phyloP scores from a whole-genome alignment of 92 coral and sea anemone genomes.

The Ricordea florida region DNA sequence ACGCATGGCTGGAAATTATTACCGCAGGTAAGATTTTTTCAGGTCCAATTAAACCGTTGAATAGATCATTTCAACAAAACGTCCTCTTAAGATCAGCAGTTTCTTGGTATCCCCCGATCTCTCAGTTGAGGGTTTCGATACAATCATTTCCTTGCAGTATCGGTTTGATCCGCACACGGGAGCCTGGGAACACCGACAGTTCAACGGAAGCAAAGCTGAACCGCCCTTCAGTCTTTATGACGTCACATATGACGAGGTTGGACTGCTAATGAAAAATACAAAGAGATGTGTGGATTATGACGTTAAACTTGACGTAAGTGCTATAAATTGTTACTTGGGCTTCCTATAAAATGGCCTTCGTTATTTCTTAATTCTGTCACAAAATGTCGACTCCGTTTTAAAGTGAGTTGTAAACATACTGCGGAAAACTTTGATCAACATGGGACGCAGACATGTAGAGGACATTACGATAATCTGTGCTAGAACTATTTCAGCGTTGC shows the following conservation, averaged over 20 bases:
- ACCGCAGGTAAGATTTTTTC: slow-evolving; percentile 59
- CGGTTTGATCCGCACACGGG: slow-evolving; percentile 75
- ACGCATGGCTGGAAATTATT: slow-evolving; percentile 85
- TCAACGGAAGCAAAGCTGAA: not conserved
- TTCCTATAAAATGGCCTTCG: not conserved
- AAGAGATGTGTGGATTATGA: not conserved
- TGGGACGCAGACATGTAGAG: too few relatives aligned
- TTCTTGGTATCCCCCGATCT: not conserved
- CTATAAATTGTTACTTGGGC: too few relatives aligned
- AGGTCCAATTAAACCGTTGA: too few relatives aligned
- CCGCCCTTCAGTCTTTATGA: slow-evolving; percentile 67
- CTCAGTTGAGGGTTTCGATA: not conserved
- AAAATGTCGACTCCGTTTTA: not conserved
- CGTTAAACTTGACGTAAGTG: slow-evolving; percentile 19
- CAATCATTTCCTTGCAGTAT: slow-evolving; percentile 24
- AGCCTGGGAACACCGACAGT: slow-evolving; percentile 70
- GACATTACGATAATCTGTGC: not conserved
- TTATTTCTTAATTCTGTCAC: not conserved
- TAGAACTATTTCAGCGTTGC: too few relatives aligned
- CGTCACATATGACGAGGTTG: slow-evolving; percentile 60
- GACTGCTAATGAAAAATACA: slow-evolving; percentile 35
- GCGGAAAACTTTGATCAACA: not conserved
- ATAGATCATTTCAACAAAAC: not conserved
- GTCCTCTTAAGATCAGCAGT: too few relatives aligned
- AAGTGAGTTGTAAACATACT: not conserved